A percentile compares a stretch with the other conserved stretches of the same genome.
phyloP scores from a whole-genome alignment of 2,113 vertebrate species.

The Stercorarius parasiticus region DNA sequence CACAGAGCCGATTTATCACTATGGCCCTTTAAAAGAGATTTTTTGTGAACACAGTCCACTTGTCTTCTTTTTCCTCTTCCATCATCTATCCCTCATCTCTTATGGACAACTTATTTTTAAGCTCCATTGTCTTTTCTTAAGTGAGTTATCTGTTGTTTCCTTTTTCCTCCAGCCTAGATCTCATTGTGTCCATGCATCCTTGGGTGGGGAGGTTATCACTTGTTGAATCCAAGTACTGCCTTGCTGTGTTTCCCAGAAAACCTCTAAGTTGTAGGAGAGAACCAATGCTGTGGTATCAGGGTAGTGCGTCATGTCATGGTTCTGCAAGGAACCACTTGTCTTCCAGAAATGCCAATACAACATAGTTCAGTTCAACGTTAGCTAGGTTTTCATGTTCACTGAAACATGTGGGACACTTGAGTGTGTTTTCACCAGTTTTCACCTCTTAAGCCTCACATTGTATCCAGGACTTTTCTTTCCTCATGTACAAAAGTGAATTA shows the following conservation, averaged over 20 bases:
- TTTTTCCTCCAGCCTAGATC: not conserved
- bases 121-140: not conserved
- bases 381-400: not conserved
- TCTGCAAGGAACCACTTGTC: not conserved
- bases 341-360: not conserved
- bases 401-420: not conserved
- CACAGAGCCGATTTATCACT: not conserved
- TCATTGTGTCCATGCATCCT: not conserved
- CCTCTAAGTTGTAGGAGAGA: not conserved
- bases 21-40: not conserved
- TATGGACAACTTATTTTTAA: not conserved
- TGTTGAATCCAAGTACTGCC: not conserved
- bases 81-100: not conserved
- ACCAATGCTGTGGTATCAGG: not conserved
- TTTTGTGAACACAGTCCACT: not conserved
- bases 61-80: not conserved
- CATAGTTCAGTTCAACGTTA: not conserved
- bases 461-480: not conserved
- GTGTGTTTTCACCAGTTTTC: not conserved
- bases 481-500: not conserved
- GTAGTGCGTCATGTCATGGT: fast-evolving
- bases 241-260: not conserved
- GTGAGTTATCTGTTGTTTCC: not conserved
- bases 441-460: not conserved
- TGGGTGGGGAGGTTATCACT: not conserved